phyloP scores from a whole-genome alignment of 35 echinoderm and acorn worm genomes.

The Holothuria glaberrima region DNA sequence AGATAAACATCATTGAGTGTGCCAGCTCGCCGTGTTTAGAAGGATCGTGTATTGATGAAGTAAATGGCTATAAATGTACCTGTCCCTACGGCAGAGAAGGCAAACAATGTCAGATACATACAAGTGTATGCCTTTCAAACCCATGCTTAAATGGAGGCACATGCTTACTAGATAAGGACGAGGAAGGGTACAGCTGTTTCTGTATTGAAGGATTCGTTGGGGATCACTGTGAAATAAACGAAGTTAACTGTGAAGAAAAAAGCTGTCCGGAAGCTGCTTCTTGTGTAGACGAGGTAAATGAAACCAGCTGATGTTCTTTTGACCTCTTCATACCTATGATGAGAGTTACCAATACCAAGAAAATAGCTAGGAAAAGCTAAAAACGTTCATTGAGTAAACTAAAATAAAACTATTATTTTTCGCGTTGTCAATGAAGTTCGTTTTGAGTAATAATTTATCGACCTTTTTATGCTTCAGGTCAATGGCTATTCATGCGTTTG shows the following conservation, averaged over 20 bases:
- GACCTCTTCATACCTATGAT: too few species aligned
- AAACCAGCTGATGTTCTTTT: too few species aligned
- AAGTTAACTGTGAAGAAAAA: neutral
- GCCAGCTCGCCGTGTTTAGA: neutral
- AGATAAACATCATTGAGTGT: neutral
- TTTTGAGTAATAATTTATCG: too few species aligned
- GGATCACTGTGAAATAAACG: neutral
- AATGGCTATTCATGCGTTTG: neutral
- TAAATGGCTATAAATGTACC: constrained; percentile 5
- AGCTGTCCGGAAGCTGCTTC: neutral
- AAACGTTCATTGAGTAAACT: too few species aligned
- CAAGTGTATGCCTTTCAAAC: constrained; percentile 10
- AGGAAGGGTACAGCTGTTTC: neutral
- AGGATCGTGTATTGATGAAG: neutral
- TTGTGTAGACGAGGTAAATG: constrained; percentile 6
- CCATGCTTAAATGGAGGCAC: constrained; percentile 48
- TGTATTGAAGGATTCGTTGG: neutral
- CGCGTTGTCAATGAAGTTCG: too few species aligned
- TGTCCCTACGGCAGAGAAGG: neutral
- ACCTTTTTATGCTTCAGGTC: neutral
- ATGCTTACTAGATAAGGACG: neutral
- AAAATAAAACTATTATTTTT: too few species aligned
- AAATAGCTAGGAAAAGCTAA: too few species aligned
- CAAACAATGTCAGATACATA: neutral
- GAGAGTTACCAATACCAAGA: too few species aligned